Base-by-base conservation (phyloP, 2,888 invertebrate genomes). In the Epinotia demarniana region DNA sequence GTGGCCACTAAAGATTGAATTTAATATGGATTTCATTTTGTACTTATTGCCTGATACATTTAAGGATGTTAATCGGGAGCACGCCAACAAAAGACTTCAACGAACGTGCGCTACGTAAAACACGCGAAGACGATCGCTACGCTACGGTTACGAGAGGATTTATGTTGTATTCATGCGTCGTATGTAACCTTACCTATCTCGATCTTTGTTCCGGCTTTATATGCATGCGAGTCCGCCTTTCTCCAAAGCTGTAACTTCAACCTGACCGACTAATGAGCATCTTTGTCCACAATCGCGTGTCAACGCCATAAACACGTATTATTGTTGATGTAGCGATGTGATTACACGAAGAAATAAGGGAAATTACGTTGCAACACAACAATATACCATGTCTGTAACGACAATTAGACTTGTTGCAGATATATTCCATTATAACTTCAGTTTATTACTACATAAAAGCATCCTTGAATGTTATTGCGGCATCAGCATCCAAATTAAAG, bases 51-150 rank as follows among this genome's bases (percentile, higher is more conserved):
- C 57, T 19, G 27, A 49, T 55, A 63, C 33, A 76, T 73, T 76
- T 78, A 73, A 75, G 70, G 72, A 77, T 77, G 74, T 73, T 79
- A 76, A 79, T 79, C 78, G 76, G 55, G 60, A 76, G 72, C 76
- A 71, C 73, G 53, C 81, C 73, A 84, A 89, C 83, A 88, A 90
- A 90, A 91, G 90, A 91, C 86, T 86, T 90, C 87, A 91, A 91
- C 89, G 90, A 72, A 67, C 77, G 72, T 58, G n/a, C 85, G 83
- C 83, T 78, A 79, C 73, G 79, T 60, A 60, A 58, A 46, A 69
- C 58, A 60, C 79, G 77, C 77, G 72, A 80, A 81, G 79, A 79
- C 75, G 18, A 63, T 76, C 78, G 79, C 78, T 77, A 78, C 77
- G 79, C 78, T 78, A 80, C 79, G 79, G 78, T 81, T 80, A 78